phyloP scores from a whole-genome alignment of 2,113 vertebrate genomes.

The Rhinolophus ferrumequinum region DNA sequence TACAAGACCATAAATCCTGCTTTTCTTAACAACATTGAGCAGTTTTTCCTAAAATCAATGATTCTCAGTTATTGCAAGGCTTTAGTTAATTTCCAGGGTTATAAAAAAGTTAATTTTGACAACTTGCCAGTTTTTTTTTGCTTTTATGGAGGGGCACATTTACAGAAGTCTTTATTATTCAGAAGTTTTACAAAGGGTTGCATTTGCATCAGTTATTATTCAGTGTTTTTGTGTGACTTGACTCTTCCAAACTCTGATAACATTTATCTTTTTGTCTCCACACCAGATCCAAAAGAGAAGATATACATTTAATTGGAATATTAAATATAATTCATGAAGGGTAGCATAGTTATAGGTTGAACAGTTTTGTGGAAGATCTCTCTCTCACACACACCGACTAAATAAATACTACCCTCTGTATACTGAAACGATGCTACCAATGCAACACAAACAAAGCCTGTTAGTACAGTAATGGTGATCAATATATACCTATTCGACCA shows the following conservation, averaged over 20 bases:
- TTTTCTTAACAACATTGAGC: not conserved
- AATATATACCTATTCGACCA: not conserved
- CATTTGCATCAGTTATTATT: not conserved
- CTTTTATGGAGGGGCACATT: not conserved
- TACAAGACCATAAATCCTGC: not conserved
- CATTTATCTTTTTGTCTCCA: not conserved
- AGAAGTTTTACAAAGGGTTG: not conserved
- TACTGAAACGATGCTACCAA: not conserved
- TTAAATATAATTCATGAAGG: constrained; percentile 12
- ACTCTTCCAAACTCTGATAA: not conserved
- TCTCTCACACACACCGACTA: not conserved
- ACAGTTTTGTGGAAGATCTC: not conserved
- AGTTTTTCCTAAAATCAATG: not conserved
- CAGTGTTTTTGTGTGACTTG: not conserved
- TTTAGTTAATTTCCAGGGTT: not conserved
- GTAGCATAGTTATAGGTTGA: not conserved
- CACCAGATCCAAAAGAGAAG: constrained; percentile 16
- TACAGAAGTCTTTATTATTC: not conserved
- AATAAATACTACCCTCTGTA: not conserved
- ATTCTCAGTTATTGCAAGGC: not conserved
- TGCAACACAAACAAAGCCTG: not conserved
- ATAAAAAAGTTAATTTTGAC: not conserved
- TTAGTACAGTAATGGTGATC: not conserved
- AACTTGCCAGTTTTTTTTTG: not conserved
- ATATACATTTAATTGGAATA: not conserved